Percentiles rank a stretch among this genome's conserved stretches.
Evolutionary conservation across 92 coral and sea anemone species (phyloP).

Genomic region (Isaurus tuberculatus): DNA sequence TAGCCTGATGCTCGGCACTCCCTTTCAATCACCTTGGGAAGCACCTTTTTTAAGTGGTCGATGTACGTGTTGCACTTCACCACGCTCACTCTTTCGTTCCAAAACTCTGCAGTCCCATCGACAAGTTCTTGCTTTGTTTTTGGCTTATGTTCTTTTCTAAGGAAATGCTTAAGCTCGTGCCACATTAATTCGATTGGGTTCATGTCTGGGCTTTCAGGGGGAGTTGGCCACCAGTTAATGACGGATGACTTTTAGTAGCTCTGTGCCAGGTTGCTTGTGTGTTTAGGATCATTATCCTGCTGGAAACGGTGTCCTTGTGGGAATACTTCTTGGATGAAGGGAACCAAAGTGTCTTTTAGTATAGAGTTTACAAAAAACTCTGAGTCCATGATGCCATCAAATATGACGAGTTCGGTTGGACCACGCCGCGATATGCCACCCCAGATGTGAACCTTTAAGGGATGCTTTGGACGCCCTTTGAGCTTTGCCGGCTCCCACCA

Average conservation of each 20-base stretch:
- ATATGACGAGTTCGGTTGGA: constrained; percentile 27
- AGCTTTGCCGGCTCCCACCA: constrained; percentile 38
- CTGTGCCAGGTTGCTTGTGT: constrained; percentile 30
- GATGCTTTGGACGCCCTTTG: constrained; percentile 2
- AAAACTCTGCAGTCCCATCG: constrained; percentile 44
- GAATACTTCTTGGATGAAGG: constrained; percentile 21
- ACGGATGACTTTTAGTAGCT: background rate
- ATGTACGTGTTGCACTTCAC: constrained; percentile 39
- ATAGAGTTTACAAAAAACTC: constrained; percentile 44
- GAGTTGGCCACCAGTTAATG: constrained; percentile 52
- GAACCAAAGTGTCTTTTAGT: constrained; percentile 27
- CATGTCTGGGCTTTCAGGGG: constrained; percentile 47
- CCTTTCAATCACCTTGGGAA: background rate
- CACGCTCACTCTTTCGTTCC: constrained; percentile 23
- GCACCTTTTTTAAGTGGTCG: constrained; percentile 37
- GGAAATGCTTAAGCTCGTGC: constrained; percentile 52
- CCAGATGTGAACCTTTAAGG: constrained; percentile 38
- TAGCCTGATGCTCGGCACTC: background rate
- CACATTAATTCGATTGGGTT: constrained; percentile 29
- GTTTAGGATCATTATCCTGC: constrained; percentile 49
- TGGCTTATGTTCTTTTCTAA: constrained; percentile 33
- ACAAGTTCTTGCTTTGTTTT: constrained; percentile 42
- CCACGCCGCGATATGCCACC: constrained; percentile 32
- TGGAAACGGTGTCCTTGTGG: constrained; percentile 36
- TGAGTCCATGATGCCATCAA: constrained; percentile 30